Percentiles rank a stretch among this genome's conserved stretches.
Conservation (phyloP, 2,113 vertebrate genomes). For the Myxocyprinus asiaticus region DNA sequence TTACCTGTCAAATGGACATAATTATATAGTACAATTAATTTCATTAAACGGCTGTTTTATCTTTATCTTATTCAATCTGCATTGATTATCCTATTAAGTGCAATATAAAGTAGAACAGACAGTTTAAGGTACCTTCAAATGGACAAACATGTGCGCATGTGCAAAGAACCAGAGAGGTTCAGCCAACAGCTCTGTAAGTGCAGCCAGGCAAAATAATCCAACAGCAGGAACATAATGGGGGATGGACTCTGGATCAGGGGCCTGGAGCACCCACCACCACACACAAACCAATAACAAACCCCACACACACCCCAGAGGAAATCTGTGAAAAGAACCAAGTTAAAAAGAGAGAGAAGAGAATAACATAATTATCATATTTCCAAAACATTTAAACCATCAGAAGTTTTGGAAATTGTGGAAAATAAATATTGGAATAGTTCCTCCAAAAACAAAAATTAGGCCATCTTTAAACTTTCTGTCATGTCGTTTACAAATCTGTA, state of each 20-base stretch:
- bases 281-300: conserved; percentile 80
- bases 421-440: no score
- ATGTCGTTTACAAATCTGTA: no score
- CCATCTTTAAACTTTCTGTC: no score
- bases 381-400: neutral
- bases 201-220: conserved; percentile 85
- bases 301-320: conserved; percentile 90
- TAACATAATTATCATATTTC: neutral
- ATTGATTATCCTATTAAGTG: no score
- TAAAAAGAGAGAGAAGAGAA: neutral
- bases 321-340: conserved; percentile 66
- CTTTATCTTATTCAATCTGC: no score
- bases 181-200: conserved; percentile 87
- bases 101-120: neutral
- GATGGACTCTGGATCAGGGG: conserved; percentile 80
- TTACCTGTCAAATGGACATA: conserved; percentile 70
- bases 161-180: conserved; percentile 95
- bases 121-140: conserved; percentile 80
- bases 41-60: no score
- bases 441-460: no score
- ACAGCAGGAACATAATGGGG: conserved; percentile 88
- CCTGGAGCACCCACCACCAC: conserved; percentile 88
- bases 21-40: no score
- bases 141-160: conserved; percentile 91
- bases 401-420: no score